Base-by-base conservation (phyloP, 2,113 vertebrate species). In the Macrotis lagotis region DNA sequence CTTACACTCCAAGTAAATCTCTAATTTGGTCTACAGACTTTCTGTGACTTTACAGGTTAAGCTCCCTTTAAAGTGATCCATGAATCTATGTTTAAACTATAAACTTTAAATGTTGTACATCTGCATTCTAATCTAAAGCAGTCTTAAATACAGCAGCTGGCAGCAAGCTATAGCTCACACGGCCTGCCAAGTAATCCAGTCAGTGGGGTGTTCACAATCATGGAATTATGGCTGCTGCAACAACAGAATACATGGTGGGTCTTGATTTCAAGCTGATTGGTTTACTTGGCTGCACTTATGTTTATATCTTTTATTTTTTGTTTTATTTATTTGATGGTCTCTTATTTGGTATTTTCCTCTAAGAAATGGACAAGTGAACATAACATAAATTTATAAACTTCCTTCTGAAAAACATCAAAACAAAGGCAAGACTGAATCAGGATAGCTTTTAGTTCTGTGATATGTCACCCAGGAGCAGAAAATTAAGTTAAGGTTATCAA, bases 291-390 rank as follows among this genome's bases (percentile, higher is more conserved):
- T 93, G 31, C 66, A 37, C 66, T 94, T 9, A 0, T 90, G 51
- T 51, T 97, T 96, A 93, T 98, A 98, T 97, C 89, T 95, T 92
- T 93, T 96, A 44, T 49, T 44, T 91, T 98, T 96, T 95, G 66
- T 94, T 97, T 59, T 93, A 95, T 98, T 97, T 98, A 95, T 96
- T 95, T 97, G 95, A 97, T 93, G 97, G 48, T 44, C 26, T 94
- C 26, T 97, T 95, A 95, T 90, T 95, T 89, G 50, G 53, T 55
- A 95, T 95, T 59, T 95, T 95, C 94, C 94, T 96, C 89, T 53
- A 95, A 96, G 52, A 50, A 97, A 97, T 50, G 55, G 55, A 74
- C 0, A 90, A 94, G 88, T 88, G 8, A 98, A 97, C 95, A 83
- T 92, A 83, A 0, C 48, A 91, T 94, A 92, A 94, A 24, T 95